Evolutionary conservation across 2,113 vertebrate genomes (phyloP), one percentile per base, ranked within the genome.

Genomic region (Furnarius figulus): DNA sequence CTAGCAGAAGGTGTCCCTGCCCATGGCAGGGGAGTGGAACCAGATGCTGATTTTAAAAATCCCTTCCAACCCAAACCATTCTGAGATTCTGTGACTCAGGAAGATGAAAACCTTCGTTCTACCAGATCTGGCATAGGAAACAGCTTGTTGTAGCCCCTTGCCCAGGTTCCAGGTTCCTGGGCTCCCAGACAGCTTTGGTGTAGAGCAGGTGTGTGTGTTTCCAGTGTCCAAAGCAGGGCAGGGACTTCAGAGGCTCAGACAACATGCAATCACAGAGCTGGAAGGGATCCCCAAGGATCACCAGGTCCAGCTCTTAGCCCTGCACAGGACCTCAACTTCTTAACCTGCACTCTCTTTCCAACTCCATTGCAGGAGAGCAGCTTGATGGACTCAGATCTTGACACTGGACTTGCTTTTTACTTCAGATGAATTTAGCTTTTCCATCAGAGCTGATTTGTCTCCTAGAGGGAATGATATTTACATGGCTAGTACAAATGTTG

Each of bases 121-220:
- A n/a, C 15, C 21, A 25, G 30, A 49, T 42, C 35, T 4, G 3
- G 33, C 1, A 1, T 8, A 3, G 17, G 31, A 71, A 12, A 44
- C 14, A 73, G 17, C 27, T 23, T 49, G 12, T 47, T 47, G 37
- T 16, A 72, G 50, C 52, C 70, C 30, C 31, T 58, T 22, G 28
- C 12, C 50, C 58, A 44, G 11, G 12, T 11, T 73, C 12, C 30
- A 1, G 2, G 50, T 52, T 40, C 31, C 31, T 73, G 52, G 59
- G 31, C 27, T 44, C 47, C 16, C 35, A 89, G 33, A 33, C 17
- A 74, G 14, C 30, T 50, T 14, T 62, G 39, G 14, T 70, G 17
- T 42, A 21, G 12, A 21, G 30, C 37, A 53, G 62, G 5, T 25
- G 30, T 68, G 28, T 61, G 31, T 71, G 23, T 63, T 66, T 47